A percentile compares a stretch with the other conserved stretches of the same genome.
Conservation (phyloP, 2,888 invertebrate species). For the Myopa testacea region DNA sequence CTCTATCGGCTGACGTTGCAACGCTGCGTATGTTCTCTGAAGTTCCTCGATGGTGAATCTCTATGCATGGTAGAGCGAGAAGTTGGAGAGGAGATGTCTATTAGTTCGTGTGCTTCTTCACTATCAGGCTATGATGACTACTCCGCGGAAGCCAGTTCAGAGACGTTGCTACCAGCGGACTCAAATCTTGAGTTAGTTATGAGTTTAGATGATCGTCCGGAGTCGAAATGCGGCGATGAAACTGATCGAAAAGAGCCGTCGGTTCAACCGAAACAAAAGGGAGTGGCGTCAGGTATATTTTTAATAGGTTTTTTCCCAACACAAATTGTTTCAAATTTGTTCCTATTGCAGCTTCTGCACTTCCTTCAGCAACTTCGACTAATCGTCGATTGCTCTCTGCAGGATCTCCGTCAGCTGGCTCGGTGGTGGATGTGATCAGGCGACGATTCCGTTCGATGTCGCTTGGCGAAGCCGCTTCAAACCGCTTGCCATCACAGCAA, state of each 20-base stretch:
- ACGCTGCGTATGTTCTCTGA: slow-evolving; percentile 64
- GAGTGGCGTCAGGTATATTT: slow-evolving; percentile 43
- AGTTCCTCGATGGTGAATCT: slow-evolving; percentile 66
- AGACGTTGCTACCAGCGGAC: not conserved
- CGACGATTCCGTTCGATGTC: slow-evolving; percentile 32
- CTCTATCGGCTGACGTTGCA: slow-evolving; percentile 65
- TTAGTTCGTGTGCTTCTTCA: slow-evolving; percentile 42
- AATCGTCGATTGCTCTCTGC: not conserved
- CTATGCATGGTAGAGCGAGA: slow-evolving; percentile 39
- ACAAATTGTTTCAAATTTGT: not conserved
- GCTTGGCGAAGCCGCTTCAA: too few species aligned
- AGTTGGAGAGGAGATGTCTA: slow-evolving; percentile 34
- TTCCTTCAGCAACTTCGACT: not conserved
- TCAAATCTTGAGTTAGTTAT: not conserved
- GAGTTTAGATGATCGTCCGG: too few species aligned
- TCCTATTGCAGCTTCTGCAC: not conserved
- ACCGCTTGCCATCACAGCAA: too few species aligned
- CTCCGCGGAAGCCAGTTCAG: slow-evolving; percentile 14
- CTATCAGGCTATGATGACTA: slow-evolving; percentile 45
- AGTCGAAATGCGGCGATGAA: not conserved
- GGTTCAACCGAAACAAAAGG: not conserved
- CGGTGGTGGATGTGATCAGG: slow-evolving; percentile 56
- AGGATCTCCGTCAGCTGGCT: slow-evolving; percentile 55
- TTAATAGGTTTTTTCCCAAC: not conserved
- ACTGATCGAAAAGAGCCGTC: not conserved